phyloP scores from a whole-genome alignment of 2,888 invertebrate genomes.

The Platycheirus rosarum region DNA sequence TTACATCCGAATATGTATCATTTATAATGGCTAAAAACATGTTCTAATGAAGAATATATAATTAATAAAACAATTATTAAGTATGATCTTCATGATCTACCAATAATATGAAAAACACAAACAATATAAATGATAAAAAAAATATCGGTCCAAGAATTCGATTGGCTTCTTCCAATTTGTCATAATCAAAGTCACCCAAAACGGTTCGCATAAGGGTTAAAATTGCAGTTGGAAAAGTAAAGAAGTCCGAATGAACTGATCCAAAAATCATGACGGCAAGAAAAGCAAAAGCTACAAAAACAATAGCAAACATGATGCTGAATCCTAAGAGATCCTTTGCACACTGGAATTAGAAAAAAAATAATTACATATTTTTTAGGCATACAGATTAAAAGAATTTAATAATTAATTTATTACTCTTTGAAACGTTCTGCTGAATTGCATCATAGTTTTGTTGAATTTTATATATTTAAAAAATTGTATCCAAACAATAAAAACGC shows the following conservation, averaged over 20 bases:
- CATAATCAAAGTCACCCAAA: slow-evolving; percentile 55
- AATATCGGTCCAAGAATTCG: slow-evolving; percentile 39
- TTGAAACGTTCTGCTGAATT: slow-evolving; percentile 56
- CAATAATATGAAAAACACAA: slow-evolving; percentile 71
- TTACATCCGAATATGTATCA: slow-evolving; percentile 62
- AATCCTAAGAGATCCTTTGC: slow-evolving; percentile 72
- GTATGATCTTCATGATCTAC: slow-evolving; percentile 22
- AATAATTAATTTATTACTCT: slow-evolving; percentile 63
- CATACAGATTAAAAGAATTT: no score
- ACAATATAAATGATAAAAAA: slow-evolving; percentile 65
- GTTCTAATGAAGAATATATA: slow-evolving; percentile 41
- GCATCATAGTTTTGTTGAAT: slow-evolving; percentile 75
- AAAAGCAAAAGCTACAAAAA: slow-evolving; percentile 70
- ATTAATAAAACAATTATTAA: not conserved
- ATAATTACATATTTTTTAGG: no score
- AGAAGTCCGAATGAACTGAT: slow-evolving; percentile 39
- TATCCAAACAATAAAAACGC: slow-evolving; percentile 74
- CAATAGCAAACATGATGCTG: slow-evolving; percentile 57
- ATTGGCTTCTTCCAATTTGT: not conserved
- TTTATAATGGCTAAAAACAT: slow-evolving; percentile 72
- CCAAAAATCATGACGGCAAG: slow-evolving; percentile 72
- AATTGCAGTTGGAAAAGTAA: slow-evolving; percentile 35
- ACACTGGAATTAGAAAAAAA: slow-evolving; percentile 54
- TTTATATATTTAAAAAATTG: slow-evolving; percentile 63
- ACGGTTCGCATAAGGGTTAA: slow-evolving; percentile 65